Conservation (phyloP, 2,888 invertebrate genomes). For the Acrobasis suavella region DNA sequence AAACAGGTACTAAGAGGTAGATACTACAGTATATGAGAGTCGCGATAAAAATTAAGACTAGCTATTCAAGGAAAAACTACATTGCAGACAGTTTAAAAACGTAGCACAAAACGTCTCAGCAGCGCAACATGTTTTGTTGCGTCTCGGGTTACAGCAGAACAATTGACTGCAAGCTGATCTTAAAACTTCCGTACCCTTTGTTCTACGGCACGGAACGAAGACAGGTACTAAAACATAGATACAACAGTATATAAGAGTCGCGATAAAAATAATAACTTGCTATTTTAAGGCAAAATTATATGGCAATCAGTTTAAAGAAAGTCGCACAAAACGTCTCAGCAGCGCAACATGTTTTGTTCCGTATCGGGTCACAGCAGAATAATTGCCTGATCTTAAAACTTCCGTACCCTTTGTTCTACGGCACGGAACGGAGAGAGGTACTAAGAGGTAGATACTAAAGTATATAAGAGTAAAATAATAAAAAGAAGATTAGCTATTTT, state of each 20-base stretch:
- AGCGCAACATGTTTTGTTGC: background rate
- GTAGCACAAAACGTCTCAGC: constrained; percentile 2
- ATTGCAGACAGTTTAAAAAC: background rate
- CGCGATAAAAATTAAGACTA: no score
- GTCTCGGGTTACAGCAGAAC: constrained; percentile 3
- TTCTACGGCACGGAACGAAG: constrained; percentile 14
- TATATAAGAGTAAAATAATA: no score
- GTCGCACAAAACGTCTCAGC: constrained; percentile 2
- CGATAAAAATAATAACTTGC: no score
- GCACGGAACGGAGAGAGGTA: constrained; percentile 11
- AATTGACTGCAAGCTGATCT: constrained; percentile 15
- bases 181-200: constrained; percentile 16
- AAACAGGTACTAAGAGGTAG: constrained; percentile 7
- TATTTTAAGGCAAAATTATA: background rate
- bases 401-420: constrained; percentile 14
- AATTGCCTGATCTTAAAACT: constrained; percentile 17
- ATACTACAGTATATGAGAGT: background rate
- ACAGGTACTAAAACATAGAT: no score
- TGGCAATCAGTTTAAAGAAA: background rate
- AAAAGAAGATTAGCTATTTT: no score
- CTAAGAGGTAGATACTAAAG: background rate
- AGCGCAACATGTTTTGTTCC: constrained; percentile 2
- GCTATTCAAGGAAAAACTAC: background rate
- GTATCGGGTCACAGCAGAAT: constrained; percentile 1
- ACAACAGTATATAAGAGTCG: no score